Evolutionary conservation across 2,888 invertebrate species (phyloP), one percentile per base, ranked within the genome.

Genomic region (Pyrochroa serraticornis): DNA sequence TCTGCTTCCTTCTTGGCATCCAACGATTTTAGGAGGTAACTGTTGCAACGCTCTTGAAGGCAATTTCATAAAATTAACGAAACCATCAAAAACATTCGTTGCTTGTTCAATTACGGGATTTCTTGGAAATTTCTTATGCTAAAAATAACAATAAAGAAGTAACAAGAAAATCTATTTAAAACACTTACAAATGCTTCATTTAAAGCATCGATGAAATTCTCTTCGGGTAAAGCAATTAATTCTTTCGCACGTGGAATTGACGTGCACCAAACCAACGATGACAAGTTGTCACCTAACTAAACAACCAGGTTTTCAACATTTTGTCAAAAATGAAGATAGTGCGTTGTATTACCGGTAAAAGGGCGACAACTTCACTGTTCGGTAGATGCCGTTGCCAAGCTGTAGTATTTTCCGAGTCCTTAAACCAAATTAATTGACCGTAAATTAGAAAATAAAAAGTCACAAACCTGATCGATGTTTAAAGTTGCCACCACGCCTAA

Each of bases 301-400:
- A 75, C 73, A 65, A 60, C 45, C 58, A 62, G 2, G 6, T 22
- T 1, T 37, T 3, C 6, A 52, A 22, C 7, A n/a, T n/a, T n/a
- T n/a, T 22, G 9, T 7, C 32, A 34, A 7, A 34, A 36, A 22
- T 34, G 6, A 14, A 6, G 8, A n/a, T 33, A 55, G n/a, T 38
- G 31, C 13, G 12, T 45, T 44, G 3, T 34, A 44, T 13, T 37
- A 39, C 85, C 6, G 98, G 99, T 48, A 99, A 80, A 14, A 98
- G 76, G 2, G 98, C 98, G 14, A 99, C 84, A 0, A 97, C 96
- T 0, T 98, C 98, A 1, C 87, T 44, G 9, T 60, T 88, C 0
- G 95, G 93, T 60, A 97, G 80, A 81, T 97, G 97, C 63, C 97
- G 85, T 78, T 99, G 98, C 97, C 97, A 99, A 0, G 97, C 98